phyloP scores from a whole-genome alignment of 2,113 vertebrate genomes.

The Nibea coibor region DNA sequence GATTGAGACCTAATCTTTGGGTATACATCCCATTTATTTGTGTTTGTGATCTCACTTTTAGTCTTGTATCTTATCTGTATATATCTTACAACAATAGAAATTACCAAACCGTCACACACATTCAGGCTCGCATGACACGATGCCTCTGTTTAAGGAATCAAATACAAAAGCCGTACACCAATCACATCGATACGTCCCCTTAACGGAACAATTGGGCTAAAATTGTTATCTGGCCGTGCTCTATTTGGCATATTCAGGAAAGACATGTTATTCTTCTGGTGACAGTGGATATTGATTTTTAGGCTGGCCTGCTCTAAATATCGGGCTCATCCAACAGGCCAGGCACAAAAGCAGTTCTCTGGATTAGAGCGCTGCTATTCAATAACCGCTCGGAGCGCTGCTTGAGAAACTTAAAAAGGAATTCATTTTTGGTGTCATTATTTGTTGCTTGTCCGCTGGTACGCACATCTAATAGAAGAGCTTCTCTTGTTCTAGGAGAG shows the following conservation, averaged over 20 bases:
- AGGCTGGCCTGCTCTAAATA: constrained; percentile 66
- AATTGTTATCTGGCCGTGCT: constrained; percentile 61
- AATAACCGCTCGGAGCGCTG: constrained; percentile 41
- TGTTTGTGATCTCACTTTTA: background rate
- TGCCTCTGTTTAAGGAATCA: constrained; percentile 34
- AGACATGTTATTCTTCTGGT: constrained; percentile 71
- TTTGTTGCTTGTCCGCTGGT: constrained; percentile 53
- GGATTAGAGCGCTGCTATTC: constrained; percentile 49
- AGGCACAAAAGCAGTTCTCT: constrained; percentile 67
- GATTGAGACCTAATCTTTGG: background rate
- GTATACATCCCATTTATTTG: background rate
- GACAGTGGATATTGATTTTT: constrained; percentile 78
- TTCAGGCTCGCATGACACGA: constrained; percentile 41
- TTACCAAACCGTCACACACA: background rate
- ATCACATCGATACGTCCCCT: constrained; percentile 52
- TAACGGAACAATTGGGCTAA: constrained; percentile 57
- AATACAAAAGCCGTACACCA: constrained; percentile 42
- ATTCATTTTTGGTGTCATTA: constrained; percentile 38
- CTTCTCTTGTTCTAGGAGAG: constrained; percentile 40
- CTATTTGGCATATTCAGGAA: constrained; percentile 69
- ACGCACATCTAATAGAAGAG: constrained; percentile 37
- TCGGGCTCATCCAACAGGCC: constrained; percentile 53
- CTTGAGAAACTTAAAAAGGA: constrained; percentile 57
- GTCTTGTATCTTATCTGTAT: no score
- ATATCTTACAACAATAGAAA: no score